Conservation (phyloP, 2,113 vertebrate genomes). For the Petroica traversi region DNA sequence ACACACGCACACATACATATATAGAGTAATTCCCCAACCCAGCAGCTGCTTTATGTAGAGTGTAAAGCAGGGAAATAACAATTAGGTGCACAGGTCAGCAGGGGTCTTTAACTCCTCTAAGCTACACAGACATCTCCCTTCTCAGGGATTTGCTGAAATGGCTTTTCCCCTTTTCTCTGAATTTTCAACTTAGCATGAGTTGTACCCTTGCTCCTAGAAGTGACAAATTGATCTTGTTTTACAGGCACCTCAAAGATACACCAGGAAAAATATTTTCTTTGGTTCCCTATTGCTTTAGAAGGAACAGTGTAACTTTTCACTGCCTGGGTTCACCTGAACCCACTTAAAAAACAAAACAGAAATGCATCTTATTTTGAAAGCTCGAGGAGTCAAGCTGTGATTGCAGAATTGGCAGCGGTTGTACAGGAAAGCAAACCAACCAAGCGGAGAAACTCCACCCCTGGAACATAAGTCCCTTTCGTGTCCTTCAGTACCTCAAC, state of each 20-base stretch:
- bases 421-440: not conserved
- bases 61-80: not conserved
- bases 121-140: not conserved
- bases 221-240: not conserved
- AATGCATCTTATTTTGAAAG: not conserved
- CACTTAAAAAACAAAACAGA: slow-evolving; percentile 7
- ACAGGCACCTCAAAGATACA: not conserved
- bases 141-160: not conserved
- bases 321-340: not conserved
- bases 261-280: not conserved
- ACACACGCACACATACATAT: rapidly evolving
- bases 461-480: not conserved
- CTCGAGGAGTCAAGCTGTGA: not conserved
- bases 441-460: not conserved
- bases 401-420: not conserved
- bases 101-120: not conserved
- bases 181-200: not conserved
- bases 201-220: not conserved
- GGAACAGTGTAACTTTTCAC: not conserved
- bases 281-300: not conserved
- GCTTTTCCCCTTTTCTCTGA: not conserved
- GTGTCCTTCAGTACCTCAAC: not conserved
- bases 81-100: not conserved
- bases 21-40: not conserved
- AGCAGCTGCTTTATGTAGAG: not conserved